phyloP scores from a whole-genome alignment of 1,140 invertebrate genomes.

The Chrysopa pallens region DNA sequence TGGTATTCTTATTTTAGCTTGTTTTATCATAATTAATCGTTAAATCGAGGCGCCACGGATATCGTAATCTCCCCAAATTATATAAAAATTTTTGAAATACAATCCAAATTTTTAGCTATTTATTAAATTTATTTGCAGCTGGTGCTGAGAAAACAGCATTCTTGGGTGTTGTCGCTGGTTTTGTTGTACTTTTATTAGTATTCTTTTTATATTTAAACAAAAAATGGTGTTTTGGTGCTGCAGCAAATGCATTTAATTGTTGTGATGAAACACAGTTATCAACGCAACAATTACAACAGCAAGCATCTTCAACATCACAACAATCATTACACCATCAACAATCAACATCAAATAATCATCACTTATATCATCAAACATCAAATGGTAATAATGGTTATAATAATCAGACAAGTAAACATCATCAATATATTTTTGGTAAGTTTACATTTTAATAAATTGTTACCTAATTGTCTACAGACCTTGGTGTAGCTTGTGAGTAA shows the following conservation, averaged over 20 bases:
- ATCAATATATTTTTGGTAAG: too few relatives aligned
- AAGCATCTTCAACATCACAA: slow-evolving; percentile 16
- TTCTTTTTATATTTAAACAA: slow-evolving; percentile 66
- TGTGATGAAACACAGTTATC: slow-evolving; percentile 33
- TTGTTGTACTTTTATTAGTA: slow-evolving; percentile 54
- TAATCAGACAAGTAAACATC: too few relatives aligned
- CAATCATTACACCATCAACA: neutral
- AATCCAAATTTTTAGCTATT: slow-evolving; percentile 7
- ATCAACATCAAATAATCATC: neutral
- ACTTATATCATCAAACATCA: too few relatives aligned
- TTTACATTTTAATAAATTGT: too few relatives aligned
- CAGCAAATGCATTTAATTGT: slow-evolving; percentile 31
- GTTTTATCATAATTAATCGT: too few relatives aligned
- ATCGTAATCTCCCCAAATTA: neutral
- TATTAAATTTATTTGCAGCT: slow-evolving; percentile 34
- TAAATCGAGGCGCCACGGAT: too few relatives aligned
- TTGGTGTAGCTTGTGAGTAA: too few relatives aligned
- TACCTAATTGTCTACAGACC: too few relatives aligned
- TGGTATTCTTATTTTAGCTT: too few relatives aligned
- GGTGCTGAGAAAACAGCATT: slow-evolving; percentile 59
- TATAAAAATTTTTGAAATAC: neutral
- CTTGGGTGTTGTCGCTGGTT: slow-evolving; percentile 54
- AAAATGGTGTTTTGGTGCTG: slow-evolving; percentile 51
- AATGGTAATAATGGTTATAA: too few relatives aligned
- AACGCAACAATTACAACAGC: slow-evolving; percentile 25